Evolutionary conservation across 2,113 vertebrate species (phyloP).

Genomic region (Neogale vison): DNA sequence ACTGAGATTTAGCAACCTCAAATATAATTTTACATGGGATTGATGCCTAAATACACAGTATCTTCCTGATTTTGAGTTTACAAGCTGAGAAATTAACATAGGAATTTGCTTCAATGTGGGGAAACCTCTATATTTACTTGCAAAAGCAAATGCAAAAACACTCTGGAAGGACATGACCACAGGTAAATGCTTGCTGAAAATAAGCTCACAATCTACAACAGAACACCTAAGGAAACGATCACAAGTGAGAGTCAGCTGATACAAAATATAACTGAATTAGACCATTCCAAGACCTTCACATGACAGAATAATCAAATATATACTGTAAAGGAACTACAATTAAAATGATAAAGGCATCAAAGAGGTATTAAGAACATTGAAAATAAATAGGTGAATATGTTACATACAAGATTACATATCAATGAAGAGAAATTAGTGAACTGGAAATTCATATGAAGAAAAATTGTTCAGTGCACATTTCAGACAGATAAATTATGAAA

Average conservation of each 20-base stretch:
- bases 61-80: neutral
- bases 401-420: neutral
- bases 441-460: neutral
- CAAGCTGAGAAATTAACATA: constrained; percentile 6
- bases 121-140: neutral
- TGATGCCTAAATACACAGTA: neutral
- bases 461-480: constrained; percentile 7
- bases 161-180: neutral
- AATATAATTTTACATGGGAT: neutral
- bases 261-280: neutral
- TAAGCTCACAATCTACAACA: neutral
- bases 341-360: constrained; percentile 12
- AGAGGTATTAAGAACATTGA: neutral
- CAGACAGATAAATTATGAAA: neutral
- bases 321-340: neutral
- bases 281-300: neutral
- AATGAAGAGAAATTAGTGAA: neutral
- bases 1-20: neutral
- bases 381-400: neutral
- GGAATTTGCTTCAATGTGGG: neutral
- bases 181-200: constrained; percentile 40
- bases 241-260: neutral
- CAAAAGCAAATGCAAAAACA: constrained; percentile 4
- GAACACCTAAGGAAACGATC: neutral
- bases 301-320: constrained; percentile 21